Conservation (phyloP, 92 coral and sea anemone genomes). For the Epizoanthus rinbou region DNA sequence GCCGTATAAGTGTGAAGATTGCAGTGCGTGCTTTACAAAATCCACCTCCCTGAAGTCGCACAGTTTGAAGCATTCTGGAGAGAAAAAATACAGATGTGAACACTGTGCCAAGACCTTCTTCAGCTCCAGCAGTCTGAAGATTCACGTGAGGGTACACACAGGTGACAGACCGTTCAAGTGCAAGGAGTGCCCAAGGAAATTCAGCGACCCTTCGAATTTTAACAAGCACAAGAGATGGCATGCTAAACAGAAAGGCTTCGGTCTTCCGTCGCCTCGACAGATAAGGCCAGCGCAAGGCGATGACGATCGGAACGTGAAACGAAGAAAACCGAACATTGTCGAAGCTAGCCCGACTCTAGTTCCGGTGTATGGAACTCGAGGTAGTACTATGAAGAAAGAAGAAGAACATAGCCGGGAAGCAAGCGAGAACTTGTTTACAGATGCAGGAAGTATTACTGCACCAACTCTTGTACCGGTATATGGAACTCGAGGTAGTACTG, state of each 20-base stretch:
- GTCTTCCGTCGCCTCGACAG: conserved; percentile 54
- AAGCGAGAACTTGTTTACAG: conserved; percentile 21
- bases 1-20: conserved; percentile 85
- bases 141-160: conserved; percentile 96
- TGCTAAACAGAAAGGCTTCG: conserved; percentile 74
- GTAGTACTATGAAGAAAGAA: conserved; percentile 37
- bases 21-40: conserved; percentile 89
- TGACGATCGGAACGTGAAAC: conserved; percentile 27
- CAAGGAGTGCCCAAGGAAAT: conserved; percentile 94
- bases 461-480: not conserved
- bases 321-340: conserved; percentile 18
- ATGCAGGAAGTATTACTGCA: conserved; percentile 17
- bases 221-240: conserved; percentile 99
- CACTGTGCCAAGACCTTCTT: conserved; percentile 95
- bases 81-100: conserved; percentile 92
- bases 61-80: conserved; percentile 93
- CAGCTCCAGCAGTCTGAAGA: conserved; percentile 96
- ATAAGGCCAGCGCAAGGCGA: conserved; percentile 34
- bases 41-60: conserved; percentile 95
- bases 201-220: conserved; percentile 98
- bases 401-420: conserved; percentile 5
- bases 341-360: conserved; percentile 29
- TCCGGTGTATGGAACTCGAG: conserved; percentile 37
- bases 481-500: conserved; percentile 14
- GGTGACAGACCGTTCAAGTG: conserved; percentile 98